Evolutionary conservation across 2,797 vertebrate genomes (phyloP).

Genomic region (Mormyrus hasselquistii): DNA sequence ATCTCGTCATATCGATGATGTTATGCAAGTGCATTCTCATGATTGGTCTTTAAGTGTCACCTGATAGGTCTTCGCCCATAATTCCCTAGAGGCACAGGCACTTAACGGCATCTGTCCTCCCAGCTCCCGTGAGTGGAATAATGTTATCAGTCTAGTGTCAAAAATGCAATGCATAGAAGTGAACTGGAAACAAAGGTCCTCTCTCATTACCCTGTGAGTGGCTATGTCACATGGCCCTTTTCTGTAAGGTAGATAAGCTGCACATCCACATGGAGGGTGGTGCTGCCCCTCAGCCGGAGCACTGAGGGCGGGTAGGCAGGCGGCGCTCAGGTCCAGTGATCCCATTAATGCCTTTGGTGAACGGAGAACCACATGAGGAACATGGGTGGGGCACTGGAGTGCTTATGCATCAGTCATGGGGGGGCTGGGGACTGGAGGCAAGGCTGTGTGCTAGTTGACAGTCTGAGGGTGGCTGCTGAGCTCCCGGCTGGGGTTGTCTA

Average conservation of each 20-base stretch:
- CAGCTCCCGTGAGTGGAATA: not conserved
- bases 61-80: not conserved
- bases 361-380: not conserved
- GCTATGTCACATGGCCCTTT: not conserved
- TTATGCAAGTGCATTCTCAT: not conserved
- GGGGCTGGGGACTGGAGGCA: constrained; percentile 39
- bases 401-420: constrained; percentile 44
- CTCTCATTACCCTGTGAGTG: not conserved
- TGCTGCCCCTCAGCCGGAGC: not conserved
- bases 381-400: not conserved
- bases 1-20: not conserved
- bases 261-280: not conserved
- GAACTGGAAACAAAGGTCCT: not conserved
- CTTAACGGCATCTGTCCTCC: constrained; percentile 15
- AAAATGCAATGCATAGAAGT: not conserved
- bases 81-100: constrained; percentile 11
- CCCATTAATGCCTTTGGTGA: not conserved
- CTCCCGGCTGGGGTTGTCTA: constrained; percentile 29
- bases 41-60: constrained; percentile 15
- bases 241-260: not conserved
- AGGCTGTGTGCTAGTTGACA: constrained; percentile 27
- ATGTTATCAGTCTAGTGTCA: not conserved
- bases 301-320: not conserved
- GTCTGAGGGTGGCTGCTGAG: constrained; percentile 44
- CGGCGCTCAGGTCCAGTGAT: not conserved